phyloP scores from a whole-genome alignment of 2,797 vertebrate species.

The Rhinophrynus dorsalis region DNA sequence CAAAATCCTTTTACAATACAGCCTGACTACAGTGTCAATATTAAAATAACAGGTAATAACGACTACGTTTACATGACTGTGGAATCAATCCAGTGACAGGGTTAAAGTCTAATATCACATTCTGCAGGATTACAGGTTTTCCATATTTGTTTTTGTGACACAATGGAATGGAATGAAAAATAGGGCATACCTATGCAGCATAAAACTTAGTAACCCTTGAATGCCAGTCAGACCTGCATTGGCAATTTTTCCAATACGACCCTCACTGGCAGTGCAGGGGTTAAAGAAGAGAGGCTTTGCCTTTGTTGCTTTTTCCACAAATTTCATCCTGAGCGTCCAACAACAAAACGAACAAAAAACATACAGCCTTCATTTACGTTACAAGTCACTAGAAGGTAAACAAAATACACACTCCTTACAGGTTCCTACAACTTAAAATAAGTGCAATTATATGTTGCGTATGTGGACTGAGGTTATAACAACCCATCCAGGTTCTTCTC shows the following conservation, averaged over 20 bases:
- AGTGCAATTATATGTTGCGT: conserved; percentile 53
- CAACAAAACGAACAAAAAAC: conserved; percentile 70
- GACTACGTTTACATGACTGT: too few relatives aligned
- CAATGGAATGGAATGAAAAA: background rate
- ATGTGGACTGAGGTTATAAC: conserved; percentile 66
- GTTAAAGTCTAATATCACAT: background rate
- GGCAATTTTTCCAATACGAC: background rate
- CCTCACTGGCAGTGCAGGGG: background rate
- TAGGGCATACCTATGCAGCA: conserved; percentile 10
- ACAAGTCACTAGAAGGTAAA: conserved; percentile 72
- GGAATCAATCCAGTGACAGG: too few relatives aligned
- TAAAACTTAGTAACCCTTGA: conserved; percentile 2
- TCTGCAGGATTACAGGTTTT: too few relatives aligned
- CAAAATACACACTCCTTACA: conserved; percentile 68
- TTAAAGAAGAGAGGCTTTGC: conserved; percentile 65
- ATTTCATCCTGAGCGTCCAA: conserved; percentile 69
- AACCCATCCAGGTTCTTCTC: conserved; percentile 95
- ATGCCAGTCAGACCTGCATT: background rate
- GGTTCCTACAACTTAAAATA: conserved; percentile 67
- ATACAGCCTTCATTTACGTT: conserved; percentile 64
- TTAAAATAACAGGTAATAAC: too few relatives aligned
- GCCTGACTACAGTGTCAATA: too few relatives aligned
- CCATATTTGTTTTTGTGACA: background rate
- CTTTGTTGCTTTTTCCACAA: conserved; percentile 57
- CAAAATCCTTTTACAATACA: too few relatives aligned